These are phyloP conservation scores for Halocynthia aurantium DNA, from an alignment of 23 tunicate genomes.

Conservation along the genomic window DNA sequence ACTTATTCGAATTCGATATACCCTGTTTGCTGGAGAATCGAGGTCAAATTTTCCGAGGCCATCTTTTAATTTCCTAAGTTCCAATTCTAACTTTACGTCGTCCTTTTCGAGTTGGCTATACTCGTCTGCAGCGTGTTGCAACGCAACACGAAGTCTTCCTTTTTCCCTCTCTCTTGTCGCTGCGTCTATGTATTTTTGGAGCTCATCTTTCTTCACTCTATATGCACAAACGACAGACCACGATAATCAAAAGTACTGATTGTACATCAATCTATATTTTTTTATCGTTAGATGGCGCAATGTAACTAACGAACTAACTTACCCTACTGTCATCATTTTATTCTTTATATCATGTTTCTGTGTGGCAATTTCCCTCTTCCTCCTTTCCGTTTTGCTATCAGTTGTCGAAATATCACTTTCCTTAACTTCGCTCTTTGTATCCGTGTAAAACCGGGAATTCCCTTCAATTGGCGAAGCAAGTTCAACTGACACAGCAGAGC, in stretches of 20 bases:
- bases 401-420: neutral
- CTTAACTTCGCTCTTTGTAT: too few species aligned
- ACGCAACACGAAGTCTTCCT: neutral
- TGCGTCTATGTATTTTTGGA: slow-evolving; percentile 25
- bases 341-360: slow-evolving; percentile 18
- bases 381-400: neutral
- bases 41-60: neutral
- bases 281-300: neutral
- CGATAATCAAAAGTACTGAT: neutral
- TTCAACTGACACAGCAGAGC: too few species aligned
- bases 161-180: slow-evolving; percentile 16
- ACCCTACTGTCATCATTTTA: slow-evolving; percentile 6
- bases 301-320: neutral
- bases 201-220: slow-evolving; percentile 29
- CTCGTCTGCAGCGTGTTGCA: slow-evolving; percentile 14
- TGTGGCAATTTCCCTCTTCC: slow-evolving; percentile 1
- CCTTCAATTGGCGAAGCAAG: too few species aligned
- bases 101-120: slow-evolving; percentile 16
- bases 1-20: too few species aligned
- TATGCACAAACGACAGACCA: neutral
- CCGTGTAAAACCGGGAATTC: too few species aligned
- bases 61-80: slow-evolving; percentile 19
- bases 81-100: slow-evolving; percentile 11
- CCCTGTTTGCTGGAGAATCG: slow-evolving; percentile 14
- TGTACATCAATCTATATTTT: too few species aligned